phyloP scores from a whole-genome alignment of 30 jellyfish, hydroid and myxozoan genomes.

The Turritopsis rubra region DNA sequence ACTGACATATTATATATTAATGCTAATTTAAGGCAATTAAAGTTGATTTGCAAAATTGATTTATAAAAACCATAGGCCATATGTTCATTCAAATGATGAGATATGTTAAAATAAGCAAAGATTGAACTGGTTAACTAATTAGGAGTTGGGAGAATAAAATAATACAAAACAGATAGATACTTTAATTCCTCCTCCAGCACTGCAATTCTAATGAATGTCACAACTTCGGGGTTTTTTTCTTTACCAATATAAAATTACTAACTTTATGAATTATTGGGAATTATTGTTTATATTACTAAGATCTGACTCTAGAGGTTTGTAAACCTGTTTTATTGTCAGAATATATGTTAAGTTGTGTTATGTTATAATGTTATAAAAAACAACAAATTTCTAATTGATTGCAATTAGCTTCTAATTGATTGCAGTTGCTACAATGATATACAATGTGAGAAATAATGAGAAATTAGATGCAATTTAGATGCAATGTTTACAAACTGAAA shows the following conservation, averaged over 20 bases:
- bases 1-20: neutral
- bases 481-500: too few relatives aligned
- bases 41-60: neutral
- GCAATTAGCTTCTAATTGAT: too few relatives aligned
- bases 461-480: too few relatives aligned
- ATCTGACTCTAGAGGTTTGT: constrained; percentile 5
- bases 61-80: neutral
- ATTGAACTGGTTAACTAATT: neutral
- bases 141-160: too few relatives aligned
- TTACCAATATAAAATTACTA: too few relatives aligned
- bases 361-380: neutral
- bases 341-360: neutral
- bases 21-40: too few relatives aligned
- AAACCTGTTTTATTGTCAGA: neutral
- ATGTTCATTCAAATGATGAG: neutral
- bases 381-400: neutral
- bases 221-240: too few relatives aligned
- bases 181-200: too few relatives aligned
- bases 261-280: neutral
- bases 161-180: too few relatives aligned
- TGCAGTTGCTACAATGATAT: too few relatives aligned
- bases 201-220: too few relatives aligned
- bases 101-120: neutral
- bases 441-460: too few relatives aligned
- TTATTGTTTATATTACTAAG: neutral